phyloP scores from a whole-genome alignment of 2,888 invertebrate species.

The Drosophila neutralis region DNA sequence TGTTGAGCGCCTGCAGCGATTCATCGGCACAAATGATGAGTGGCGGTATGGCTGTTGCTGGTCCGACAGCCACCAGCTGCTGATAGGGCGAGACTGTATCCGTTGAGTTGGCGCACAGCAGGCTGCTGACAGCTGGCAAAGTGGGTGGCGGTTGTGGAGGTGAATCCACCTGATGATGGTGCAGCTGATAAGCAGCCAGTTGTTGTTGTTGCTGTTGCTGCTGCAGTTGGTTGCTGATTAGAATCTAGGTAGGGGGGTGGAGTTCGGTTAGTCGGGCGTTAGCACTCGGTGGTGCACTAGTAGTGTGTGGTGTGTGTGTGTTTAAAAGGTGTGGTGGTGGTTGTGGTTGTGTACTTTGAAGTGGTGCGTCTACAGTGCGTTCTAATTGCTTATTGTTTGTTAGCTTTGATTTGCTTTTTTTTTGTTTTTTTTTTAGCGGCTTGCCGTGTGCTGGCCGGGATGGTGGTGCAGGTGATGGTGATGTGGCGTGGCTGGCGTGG shows the following conservation, averaged over 20 bases:
- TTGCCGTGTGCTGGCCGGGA: conserved; percentile 84
- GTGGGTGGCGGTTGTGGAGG: conserved; percentile 64
- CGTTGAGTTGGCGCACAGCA: conserved; percentile 51
- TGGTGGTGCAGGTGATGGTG: conserved; percentile 82
- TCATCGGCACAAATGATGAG: conserved; percentile 71
- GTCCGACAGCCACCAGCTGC: conserved; percentile 79
- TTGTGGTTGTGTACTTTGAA: conserved; percentile 6
- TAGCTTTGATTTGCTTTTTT: conserved; percentile 26
- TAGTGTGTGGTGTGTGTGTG: conserved; percentile 18
- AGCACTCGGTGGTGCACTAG: conserved; percentile 40
- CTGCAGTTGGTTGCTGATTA: conserved; percentile 76
- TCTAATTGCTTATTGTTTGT: conserved; percentile 34
- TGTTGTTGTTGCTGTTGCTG: conserved; percentile 79
- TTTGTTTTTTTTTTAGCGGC: conserved; percentile 40
- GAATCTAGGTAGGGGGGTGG: conserved; percentile 76
- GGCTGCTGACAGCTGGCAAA: conserved; percentile 67
- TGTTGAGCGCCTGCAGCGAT: conserved; percentile 55
- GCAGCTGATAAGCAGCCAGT: conserved; percentile 73
- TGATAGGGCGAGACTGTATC: conserved; percentile 63
- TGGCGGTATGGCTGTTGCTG: conserved; percentile 62
- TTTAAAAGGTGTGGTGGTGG: conserved; percentile 12
- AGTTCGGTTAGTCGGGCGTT: conserved; percentile 69
- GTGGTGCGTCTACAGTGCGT: conserved; percentile 48
- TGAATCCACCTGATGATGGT: conserved; percentile 72
- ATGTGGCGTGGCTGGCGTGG: conserved; percentile 66